Conservation (phyloP, 2,113 vertebrate genomes). For the Nycticryphes semicollaris region DNA sequence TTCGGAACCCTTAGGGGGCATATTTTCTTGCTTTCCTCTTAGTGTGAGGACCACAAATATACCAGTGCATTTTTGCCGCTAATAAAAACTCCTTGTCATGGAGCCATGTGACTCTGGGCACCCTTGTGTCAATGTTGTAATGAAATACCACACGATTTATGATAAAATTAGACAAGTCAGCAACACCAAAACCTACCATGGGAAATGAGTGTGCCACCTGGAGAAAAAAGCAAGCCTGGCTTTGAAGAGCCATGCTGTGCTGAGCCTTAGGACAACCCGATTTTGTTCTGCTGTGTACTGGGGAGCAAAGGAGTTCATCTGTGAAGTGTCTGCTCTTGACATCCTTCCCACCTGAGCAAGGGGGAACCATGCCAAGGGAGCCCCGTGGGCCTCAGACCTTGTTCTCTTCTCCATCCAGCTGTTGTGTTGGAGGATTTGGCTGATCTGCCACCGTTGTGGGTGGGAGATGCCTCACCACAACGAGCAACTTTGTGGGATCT, state of each 20-base stretch:
- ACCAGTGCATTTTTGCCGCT: neutral
- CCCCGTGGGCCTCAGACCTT: neutral
- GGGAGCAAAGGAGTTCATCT: neutral
- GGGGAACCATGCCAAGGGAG: neutral
- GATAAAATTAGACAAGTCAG: neutral
- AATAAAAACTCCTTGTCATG: neutral
- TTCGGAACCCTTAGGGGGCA: neutral
- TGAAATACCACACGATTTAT: neutral
- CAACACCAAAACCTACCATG: neutral
- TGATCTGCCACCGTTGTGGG: neutral
- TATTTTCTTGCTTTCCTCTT: neutral
- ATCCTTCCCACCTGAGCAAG: neutral
- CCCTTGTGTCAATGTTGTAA: neutral
- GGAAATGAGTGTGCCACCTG: neutral
- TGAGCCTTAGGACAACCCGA: fast-evolving
- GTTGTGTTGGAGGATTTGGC: neutral
- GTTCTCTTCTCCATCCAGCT: neutral
- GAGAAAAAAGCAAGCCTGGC: neutral
- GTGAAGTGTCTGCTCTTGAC: neutral
- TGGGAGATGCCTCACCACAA: neutral
- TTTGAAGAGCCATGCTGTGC: neutral
- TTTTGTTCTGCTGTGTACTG: neutral
- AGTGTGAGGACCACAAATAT: neutral
- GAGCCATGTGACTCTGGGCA: neutral
- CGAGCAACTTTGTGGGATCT: neutral